A percentile compares a stretch with the other conserved stretches of the same genome.
These are phyloP conservation scores for Zootermopsis nevadensis DNA, from an alignment of 2,888 invertebrate species.

Conservation along the genomic window DNA sequence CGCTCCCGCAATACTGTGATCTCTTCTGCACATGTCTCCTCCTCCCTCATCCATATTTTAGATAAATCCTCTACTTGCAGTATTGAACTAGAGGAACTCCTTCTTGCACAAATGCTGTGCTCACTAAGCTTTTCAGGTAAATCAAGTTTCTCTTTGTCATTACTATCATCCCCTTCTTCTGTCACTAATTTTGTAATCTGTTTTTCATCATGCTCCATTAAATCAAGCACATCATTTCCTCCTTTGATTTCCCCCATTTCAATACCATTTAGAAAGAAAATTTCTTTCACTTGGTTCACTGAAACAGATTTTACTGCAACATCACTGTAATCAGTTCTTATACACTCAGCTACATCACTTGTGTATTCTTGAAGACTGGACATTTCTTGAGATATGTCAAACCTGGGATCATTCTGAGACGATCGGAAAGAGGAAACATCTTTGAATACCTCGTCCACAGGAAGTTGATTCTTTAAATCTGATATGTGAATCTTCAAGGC, in stretches of 20 bases:
- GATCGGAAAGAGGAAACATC: background rate
- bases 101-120: background rate
- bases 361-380: background rate
- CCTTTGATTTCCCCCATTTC: background rate
- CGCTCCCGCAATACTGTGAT: slow-evolving; percentile 64
- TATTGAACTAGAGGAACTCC: background rate
- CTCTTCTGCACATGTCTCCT: slow-evolving; percentile 60
- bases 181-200: background rate
- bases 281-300: too few species aligned
- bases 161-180: background rate
- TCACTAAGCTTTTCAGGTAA: background rate
- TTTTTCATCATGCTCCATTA: background rate
- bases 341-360: background rate
- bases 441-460: background rate
- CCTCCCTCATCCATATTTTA: slow-evolving; percentile 54
- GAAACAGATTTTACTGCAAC: background rate
- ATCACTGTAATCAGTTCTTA: background rate
- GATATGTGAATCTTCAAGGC: slow-evolving; percentile 57
- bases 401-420: background rate
- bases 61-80: background rate
- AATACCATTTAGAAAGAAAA: background rate
- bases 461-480: slow-evolving; percentile 49
- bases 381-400: background rate
- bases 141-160: background rate
- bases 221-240: background rate